Base-by-base conservation (phyloP, 2,797 vertebrate genomes). In the Antennarius maculatus region DNA sequence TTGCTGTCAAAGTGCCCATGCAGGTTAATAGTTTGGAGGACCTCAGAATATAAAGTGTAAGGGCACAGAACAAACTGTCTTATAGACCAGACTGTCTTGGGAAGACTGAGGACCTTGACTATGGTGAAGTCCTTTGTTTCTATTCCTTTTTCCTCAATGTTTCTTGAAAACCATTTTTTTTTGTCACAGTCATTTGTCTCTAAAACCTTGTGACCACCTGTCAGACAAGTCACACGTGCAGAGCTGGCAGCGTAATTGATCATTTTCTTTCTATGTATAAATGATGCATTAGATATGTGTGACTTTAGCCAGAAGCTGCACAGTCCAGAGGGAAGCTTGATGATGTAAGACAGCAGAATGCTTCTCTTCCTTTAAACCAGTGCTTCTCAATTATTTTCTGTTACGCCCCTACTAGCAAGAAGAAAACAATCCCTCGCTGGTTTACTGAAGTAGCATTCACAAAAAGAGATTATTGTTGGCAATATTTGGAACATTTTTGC, bases 191-290 rank as follows among this genome's bases (percentile, higher is more conserved):
- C 23, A 23, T 23, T 23, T 23, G 23, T 66, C 37, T 79, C 52
- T 67, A 31, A 80, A 63, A 61, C 37, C 61, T 61, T 58, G 53
- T 58, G 64, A 74, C 69, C 47, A 64, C 47, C 64, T 45, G 62
- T 76, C 66, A 64, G 51, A 63, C 59, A 56, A 70, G 68, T 85
- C 56, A 51, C 58, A 65, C 74, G 74, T n/a, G 3, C 23, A 61
- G 37, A 71, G 43, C 53, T 61, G 72, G 58, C 34, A 2, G 52
- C 62, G 52, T 70, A 11, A 61, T 80, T 65, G 76, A 56, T 79
- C 62, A 54, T 65, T 64, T 58, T 42, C 41, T 63, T 31, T 54
- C 16, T 57, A 48, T 39, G 64, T 50, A 29, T 48, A 41, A 72
- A 80, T 34, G 31, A 34, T 34, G 31, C 7, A 34, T 34, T 23